Evolutionary conservation across 2,113 vertebrate genomes (phyloP), one percentile per base, ranked within the genome.

Genomic region (Carlito syrichta): DNA sequence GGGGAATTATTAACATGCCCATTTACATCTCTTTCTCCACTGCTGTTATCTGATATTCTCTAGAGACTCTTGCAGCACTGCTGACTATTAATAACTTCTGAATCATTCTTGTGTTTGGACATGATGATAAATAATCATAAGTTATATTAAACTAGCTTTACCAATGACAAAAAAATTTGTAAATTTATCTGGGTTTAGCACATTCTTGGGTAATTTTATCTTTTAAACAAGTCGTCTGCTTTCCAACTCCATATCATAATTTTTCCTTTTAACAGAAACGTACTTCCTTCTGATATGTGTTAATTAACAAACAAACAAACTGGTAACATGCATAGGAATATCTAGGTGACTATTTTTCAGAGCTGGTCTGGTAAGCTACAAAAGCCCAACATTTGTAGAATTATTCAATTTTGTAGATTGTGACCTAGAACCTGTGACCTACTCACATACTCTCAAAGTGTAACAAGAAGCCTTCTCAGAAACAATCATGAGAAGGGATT

Each of bases 91-190:
- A 43, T 74, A 91, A n/a, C 56, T 76, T 87, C 68, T 77, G 32
- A 97, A 43, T 94, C 52, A 30, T 81, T 90, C 63, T 85, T 77
- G 43, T 2, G 87, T 83, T 96, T 89, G 58, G 52, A 68, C 45
- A 74, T 78, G 73, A 77, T 82, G 66, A 81, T 92, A 97, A 96
- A 96, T 71, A 74, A 91, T 74, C 79, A 92, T 50, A 89, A 56
- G 91, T 89, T 38, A 87, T 10, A 92, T 56, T 93, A 56, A 87
- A 52, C 5, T 45, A 86, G 48, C 43, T 89, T 84, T 88, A 81
- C 71, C 48, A 69, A 56, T 54, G 35, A 66, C 38, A 52, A 78
- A 94, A 92, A 45, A 43, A 97, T 83, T 68, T 91, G 50, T 83
- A 92, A 87, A 92, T 89, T 77, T 92, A 95, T 87, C 25, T 71